phyloP scores from a whole-genome alignment of 2,888 invertebrate genomes.

The Lapara coniferarum region DNA sequence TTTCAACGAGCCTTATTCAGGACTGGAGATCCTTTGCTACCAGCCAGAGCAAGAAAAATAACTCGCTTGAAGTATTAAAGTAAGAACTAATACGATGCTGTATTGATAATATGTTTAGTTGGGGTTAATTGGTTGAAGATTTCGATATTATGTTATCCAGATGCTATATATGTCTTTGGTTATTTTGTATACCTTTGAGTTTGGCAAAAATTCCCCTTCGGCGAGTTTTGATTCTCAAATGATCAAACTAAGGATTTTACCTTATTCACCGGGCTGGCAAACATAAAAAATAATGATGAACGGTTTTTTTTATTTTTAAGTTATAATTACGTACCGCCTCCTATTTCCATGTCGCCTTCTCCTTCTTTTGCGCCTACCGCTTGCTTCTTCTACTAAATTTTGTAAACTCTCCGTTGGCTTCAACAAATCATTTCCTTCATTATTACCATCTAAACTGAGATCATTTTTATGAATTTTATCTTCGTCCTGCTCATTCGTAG shows the following conservation, averaged over 20 bases:
- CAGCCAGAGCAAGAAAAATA: slow-evolving; percentile 9
- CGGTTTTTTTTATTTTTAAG: neutral
- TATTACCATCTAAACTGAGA: slow-evolving; percentile 53
- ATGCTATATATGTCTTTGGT: neutral
- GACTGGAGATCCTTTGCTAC: slow-evolving; percentile 41
- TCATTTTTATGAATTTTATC: slow-evolving; percentile 60
- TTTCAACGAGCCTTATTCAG: slow-evolving; percentile 47
- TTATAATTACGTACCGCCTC: slow-evolving; percentile 61
- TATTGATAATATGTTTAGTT: neutral
- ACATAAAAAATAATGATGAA: neutral
- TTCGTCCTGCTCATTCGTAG: slow-evolving; percentile 68
- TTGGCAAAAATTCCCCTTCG: neutral
- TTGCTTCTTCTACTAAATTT: slow-evolving; percentile 60
- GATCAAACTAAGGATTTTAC: no score
- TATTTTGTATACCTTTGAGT: neutral
- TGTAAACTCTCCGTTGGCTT: slow-evolving; percentile 75
- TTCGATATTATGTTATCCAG: no score
- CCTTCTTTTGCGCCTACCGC: slow-evolving; percentile 54
- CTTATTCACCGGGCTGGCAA: no score
- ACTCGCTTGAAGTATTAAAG: slow-evolving; percentile 1
- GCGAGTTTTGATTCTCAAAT: no score
- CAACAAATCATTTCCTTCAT: slow-evolving; percentile 59
- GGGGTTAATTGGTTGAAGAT: no score
- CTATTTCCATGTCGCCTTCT: slow-evolving; percentile 74
- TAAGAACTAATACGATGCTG: slow-evolving; percentile 14